These are phyloP conservation scores for Microcebus griseorufus DNA, from an alignment of 2,113 vertebrate species.

Conservation along the genomic window DNA sequence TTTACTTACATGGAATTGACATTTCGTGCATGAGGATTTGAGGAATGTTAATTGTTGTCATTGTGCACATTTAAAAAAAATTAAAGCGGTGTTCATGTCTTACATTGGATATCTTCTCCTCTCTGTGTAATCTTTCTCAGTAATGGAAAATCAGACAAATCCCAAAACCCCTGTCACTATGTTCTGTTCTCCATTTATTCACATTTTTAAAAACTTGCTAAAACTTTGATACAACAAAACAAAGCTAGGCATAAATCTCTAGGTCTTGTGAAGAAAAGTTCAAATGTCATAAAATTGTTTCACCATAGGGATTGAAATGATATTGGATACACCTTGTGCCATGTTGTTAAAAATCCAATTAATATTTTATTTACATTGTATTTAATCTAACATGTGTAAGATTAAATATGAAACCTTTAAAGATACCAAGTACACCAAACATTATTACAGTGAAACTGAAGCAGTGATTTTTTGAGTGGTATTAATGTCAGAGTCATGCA, in stretches of 20 bases:
- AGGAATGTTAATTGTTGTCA: slow-evolving; percentile 62
- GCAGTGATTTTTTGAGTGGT: neutral
- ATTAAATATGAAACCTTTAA: slow-evolving; percentile 6
- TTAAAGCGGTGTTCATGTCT: neutral
- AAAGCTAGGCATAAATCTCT: neutral
- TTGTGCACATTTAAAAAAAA: neutral
- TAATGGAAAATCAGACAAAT: neutral
- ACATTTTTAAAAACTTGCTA: neutral
- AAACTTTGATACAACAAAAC: neutral
- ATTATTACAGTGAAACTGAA: neutral
- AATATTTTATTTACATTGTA: neutral
- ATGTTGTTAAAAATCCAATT: slow-evolving; percentile 25
- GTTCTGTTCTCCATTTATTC: neutral
- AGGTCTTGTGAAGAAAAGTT: slow-evolving; percentile 13
- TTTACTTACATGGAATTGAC: slow-evolving; percentile 62
- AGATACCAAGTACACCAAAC: neutral
- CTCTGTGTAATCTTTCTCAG: neutral
- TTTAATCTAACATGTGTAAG: neutral
- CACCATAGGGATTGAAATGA: neutral
- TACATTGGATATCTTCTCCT: neutral
- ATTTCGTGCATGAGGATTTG: slow-evolving; percentile 35
- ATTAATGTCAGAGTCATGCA: neutral
- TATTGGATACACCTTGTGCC: neutral
- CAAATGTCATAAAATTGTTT: neutral
- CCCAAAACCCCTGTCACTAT: neutral